Evolutionary conservation across 2,888 invertebrate species (phyloP).

Genomic region (Bellardia pandia): DNA sequence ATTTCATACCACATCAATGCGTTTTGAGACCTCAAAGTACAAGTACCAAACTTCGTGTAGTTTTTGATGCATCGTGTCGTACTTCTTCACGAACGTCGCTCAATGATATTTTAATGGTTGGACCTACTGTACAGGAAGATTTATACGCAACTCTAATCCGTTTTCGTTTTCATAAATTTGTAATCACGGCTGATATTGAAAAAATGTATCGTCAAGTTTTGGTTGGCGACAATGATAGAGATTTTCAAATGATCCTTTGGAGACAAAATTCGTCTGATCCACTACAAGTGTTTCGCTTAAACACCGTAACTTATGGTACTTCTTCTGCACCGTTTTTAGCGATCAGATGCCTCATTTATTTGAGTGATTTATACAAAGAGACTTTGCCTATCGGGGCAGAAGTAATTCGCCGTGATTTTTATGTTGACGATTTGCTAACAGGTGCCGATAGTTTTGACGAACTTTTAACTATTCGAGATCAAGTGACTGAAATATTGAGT

Average conservation of each 20-base stretch:
- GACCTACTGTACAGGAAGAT: background rate
- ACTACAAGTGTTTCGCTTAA: background rate
- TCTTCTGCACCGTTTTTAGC: conserved; percentile 9
- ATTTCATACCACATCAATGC: conserved; percentile 53
- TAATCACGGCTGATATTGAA: conserved; percentile 12
- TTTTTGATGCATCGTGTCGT: conserved; percentile 36
- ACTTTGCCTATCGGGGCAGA: background rate
- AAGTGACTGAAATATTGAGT: conserved; percentile 9
- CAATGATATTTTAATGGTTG: conserved; percentile 65
- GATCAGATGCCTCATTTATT: conserved; percentile 2
- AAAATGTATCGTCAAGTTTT: conserved; percentile 39
- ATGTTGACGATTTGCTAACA: conserved; percentile 36
- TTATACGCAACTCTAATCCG: background rate
- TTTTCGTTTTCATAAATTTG: conserved; percentile 30
- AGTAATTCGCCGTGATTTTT: conserved; percentile 34
- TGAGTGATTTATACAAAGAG: conserved; percentile 10
- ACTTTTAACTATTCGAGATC: background rate
- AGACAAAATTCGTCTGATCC: background rate
- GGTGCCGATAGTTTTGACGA: conserved; percentile 20
- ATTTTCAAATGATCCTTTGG: conserved; percentile 16
- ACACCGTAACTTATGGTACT: background rate
- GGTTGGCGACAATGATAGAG: conserved; percentile 11
- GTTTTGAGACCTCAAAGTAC: conserved; percentile 29
- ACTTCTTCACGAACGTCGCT: conserved; percentile 48
- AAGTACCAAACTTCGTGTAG: conserved; percentile 32